Percentiles rank a stretch among this genome's conserved stretches.
These are phyloP conservation scores for Riptortus pedestris DNA, from an alignment of 1,140 invertebrate genomes.

Conservation along the genomic window DNA sequence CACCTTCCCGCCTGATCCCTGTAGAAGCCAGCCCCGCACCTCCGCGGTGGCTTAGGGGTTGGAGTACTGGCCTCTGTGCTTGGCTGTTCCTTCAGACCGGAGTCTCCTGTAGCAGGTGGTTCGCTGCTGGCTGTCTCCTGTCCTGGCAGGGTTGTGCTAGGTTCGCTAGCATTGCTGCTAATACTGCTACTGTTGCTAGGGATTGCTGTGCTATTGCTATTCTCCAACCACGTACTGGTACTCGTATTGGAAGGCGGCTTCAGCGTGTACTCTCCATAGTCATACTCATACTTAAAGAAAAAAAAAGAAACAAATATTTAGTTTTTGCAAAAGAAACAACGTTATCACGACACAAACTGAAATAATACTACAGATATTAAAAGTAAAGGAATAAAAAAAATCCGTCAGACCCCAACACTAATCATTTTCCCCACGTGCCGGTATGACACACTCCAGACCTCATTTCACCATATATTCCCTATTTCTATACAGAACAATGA, in stretches of 20 bases:
- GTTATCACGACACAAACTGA: no score
- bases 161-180: background rate
- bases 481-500: no score
- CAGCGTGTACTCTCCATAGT: conserved; percentile 41
- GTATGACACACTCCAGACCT: no score
- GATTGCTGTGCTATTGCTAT: conserved; percentile 9
- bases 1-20: conserved; percentile 32
- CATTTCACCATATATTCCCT: no score
- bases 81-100: background rate
- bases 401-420: no score
- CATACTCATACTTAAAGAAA: conserved; percentile 37
- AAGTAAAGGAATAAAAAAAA: no score
- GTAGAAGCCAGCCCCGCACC: conserved; percentile 33
- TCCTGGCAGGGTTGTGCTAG: conserved; percentile 6
- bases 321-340: no score
- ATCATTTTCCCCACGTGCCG: no score
- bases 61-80: background rate
- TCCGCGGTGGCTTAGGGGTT: conserved; percentile 17
- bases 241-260: conserved; percentile 33
- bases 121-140: conserved; percentile 1
- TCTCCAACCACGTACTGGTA: conserved; percentile 26
- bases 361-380: no score
- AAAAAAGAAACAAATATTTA: background rate
- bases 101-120: background rate
- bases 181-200: background rate